Percentiles rank a stretch among this genome's conserved stretches.
Conservation (phyloP, 2,797 vertebrate species). For the Rhinoraja longicauda region DNA sequence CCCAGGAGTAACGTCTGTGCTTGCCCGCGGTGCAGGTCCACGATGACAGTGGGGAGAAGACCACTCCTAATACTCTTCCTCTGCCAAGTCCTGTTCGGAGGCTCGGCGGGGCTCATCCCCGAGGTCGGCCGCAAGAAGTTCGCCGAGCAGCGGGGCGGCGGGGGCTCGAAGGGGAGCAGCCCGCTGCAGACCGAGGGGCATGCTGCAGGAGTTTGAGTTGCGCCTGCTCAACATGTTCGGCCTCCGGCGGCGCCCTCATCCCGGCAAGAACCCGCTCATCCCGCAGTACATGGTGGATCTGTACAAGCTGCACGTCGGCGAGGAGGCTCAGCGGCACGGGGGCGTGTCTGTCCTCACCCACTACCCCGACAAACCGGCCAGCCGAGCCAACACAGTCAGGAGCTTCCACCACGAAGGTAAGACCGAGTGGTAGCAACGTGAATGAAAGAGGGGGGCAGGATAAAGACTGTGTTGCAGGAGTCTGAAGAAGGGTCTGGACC, state of each 20-base stretch:
- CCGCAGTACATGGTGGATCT: conserved; percentile 95
- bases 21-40: conserved; percentile 68
- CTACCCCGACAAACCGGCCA: conserved; percentile 69
- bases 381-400: conserved; percentile 91
- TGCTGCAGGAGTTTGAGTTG: conserved; percentile 86
- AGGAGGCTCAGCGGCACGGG: conserved; percentile 43
- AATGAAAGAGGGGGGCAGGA: not conserved
- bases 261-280: conserved; percentile 80
- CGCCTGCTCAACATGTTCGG: conserved; percentile 94
- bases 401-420: conserved; percentile 98
- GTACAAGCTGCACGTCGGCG: conserved; percentile 80
- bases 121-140: conserved; percentile 82
- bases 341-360: not conserved
- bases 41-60: conserved; percentile 93
- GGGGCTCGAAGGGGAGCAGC: conserved; percentile 64
- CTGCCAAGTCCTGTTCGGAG: conserved; percentile 89
- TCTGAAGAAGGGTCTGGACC: too few relatives aligned
- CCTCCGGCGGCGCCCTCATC: conserved; percentile 82
- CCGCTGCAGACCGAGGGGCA: conserved; percentile 76
- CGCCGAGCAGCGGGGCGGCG: conserved; percentile 54
- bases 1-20: conserved; percentile 35
- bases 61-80: conserved; percentile 93
- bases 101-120: conserved; percentile 86
- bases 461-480: not conserved
- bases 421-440: conserved; percentile 35